Conservation (phyloP, 2,888 invertebrate genomes). For the Hirtodrosophila confusa region DNA sequence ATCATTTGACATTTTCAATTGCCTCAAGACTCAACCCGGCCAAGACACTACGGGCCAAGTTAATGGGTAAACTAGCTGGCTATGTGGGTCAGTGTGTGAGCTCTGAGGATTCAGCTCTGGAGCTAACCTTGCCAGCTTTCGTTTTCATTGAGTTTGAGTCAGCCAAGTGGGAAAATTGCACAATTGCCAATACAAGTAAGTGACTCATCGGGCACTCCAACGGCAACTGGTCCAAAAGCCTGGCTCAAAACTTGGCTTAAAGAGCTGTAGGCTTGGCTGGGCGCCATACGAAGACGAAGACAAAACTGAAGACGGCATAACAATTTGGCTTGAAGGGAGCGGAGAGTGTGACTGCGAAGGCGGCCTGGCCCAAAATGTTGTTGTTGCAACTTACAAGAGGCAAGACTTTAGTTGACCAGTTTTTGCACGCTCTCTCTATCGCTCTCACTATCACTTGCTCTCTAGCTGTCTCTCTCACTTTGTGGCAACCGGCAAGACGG, state of each 20-base stretch:
- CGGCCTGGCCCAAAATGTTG: constrained; percentile 46
- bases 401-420: constrained; percentile 50
- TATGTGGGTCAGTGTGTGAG: constrained; percentile 57
- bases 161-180: constrained; percentile 57
- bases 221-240: constrained; percentile 43
- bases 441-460: neutral
- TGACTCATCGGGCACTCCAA: constrained; percentile 56
- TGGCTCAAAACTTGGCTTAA: constrained; percentile 23
- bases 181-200: constrained; percentile 38
- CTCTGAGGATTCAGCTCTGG: constrained; percentile 24
- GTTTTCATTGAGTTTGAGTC: constrained; percentile 56
- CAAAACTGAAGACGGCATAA: constrained; percentile 22
- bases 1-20: constrained; percentile 54
- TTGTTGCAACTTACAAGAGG: constrained; percentile 20
- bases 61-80: neutral
- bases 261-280: constrained; percentile 31
- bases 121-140: constrained; percentile 70
- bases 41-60: constrained; percentile 11
- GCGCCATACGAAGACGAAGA: constrained; percentile 24
- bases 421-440: constrained; percentile 17
- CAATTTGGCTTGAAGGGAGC: constrained; percentile 30
- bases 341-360: constrained; percentile 42
- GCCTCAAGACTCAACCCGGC: neutral
- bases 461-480: neutral
- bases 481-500: constrained; percentile 39